A percentile compares a stretch with the other conserved stretches of the same genome.
Evolutionary conservation across 2,113 vertebrate species (phyloP).

Genomic region (Ranitomeya variabilis): DNA sequence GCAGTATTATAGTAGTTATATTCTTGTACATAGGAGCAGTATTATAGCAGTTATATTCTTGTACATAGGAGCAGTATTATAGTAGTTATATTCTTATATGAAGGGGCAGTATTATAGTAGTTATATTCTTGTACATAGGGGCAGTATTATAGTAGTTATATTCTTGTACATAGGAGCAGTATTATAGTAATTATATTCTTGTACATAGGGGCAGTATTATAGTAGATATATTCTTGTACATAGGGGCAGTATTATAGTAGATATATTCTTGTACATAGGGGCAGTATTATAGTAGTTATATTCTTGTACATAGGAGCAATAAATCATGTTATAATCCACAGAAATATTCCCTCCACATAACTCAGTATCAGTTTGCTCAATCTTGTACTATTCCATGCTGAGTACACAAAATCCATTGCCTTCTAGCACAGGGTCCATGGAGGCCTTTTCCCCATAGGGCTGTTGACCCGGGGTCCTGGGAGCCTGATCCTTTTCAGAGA

Average conservation of each 20-base stretch:
- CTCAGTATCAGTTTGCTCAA: not conserved
- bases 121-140: not conserved
- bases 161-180: not conserved
- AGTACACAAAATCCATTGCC: too few species aligned
- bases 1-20: constrained; percentile 12
- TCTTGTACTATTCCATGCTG: not conserved
- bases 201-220: not conserved
- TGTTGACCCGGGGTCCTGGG: constrained; percentile 46
- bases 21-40: constrained; percentile 9
- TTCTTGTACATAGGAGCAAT: not conserved
- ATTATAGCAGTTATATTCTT: constrained; percentile 13
- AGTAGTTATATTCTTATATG: not conserved
- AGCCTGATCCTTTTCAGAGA: constrained; percentile 23
- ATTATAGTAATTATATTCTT: not conserved
- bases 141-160: constrained; percentile 1
- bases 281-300: not conserved
- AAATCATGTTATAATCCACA: not conserved
- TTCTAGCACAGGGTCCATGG: not conserved
- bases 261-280: not conserved
- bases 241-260: not conserved
- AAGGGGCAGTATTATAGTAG: not conserved
- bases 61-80: not conserved
- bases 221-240: not conserved
- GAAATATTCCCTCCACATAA: too few species aligned
- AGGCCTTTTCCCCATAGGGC: constrained; percentile 28